Percentiles rank a stretch among this genome's conserved stretches.
phyloP scores from a whole-genome alignment of 2,113 vertebrate genomes.

The Coreoperca whiteheadi region DNA sequence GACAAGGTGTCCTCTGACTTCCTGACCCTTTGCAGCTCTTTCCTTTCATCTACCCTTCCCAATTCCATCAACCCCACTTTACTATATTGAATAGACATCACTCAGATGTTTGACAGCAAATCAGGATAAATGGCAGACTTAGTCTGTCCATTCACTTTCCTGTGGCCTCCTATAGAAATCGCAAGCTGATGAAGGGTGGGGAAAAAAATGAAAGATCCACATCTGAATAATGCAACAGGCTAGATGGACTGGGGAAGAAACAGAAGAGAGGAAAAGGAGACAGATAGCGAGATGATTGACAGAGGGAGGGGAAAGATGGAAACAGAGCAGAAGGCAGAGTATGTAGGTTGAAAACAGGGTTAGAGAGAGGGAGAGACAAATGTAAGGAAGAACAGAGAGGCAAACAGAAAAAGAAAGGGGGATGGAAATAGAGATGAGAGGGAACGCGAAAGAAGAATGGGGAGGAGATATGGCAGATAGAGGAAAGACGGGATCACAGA shows the following conservation, averaged over 20 bases:
- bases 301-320: constrained; percentile 38
- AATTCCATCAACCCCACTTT: constrained; percentile 49
- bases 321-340: constrained; percentile 22
- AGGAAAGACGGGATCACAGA: constrained; percentile 37
- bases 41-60: constrained; percentile 47
- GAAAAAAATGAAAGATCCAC: constrained; percentile 39
- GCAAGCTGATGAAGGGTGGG: constrained; percentile 17
- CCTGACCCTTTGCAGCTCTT: constrained; percentile 53
- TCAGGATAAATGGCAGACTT: constrained; percentile 62
- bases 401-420: constrained; percentile 9
- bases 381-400: constrained; percentile 1
- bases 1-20: constrained; percentile 59
- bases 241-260: constrained; percentile 38
- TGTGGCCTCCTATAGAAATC: constrained; percentile 48
- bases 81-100: constrained; percentile 67
- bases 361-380: constrained; percentile 13
- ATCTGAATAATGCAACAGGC: constrained; percentile 76
- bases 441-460: constrained; percentile 17
- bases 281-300: constrained; percentile 58
- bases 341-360: constrained; percentile 31
- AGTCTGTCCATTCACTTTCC: constrained; percentile 48
- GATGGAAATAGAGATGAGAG: constrained; percentile 51
- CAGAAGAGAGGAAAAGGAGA: constrained; percentile 35
- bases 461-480: constrained; percentile 17
- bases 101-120: constrained; percentile 69